Evolutionary conservation across 2,888 invertebrate species (phyloP).

Genomic region (Siphlonurus alternatus): DNA sequence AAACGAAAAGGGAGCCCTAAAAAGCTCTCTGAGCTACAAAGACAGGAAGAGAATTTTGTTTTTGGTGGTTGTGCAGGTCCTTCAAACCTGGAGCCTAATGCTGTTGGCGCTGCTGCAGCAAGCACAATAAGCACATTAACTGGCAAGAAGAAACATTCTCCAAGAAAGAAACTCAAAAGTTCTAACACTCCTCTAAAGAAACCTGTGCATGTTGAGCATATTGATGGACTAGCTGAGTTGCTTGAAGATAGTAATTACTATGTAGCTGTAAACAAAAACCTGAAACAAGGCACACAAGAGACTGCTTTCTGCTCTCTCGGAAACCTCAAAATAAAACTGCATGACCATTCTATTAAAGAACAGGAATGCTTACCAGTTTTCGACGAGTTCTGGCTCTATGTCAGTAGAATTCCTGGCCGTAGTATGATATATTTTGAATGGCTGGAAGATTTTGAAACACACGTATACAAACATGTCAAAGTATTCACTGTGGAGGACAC

Average conservation of each 20-base stretch:
- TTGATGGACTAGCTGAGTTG: not conserved
- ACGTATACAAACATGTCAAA: not conserved
- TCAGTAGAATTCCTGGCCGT: constrained; percentile 17
- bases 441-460: constrained; percentile 3
- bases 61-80: not conserved
- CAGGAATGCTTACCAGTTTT: not conserved
- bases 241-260: not conserved
- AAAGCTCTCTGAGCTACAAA: not conserved
- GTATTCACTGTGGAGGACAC: not conserved
- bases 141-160: too few species aligned
- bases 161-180: not conserved
- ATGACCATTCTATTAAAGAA: not conserved
- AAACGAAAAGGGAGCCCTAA: not conserved
- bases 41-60: not conserved
- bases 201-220: not conserved
- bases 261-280: not conserved
- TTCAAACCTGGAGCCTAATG: not conserved
- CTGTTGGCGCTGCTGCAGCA: not conserved
- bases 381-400: constrained; percentile 21
- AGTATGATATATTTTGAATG: constrained; percentile 22
- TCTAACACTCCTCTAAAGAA: not conserved
- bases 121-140: too few species aligned
- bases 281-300: not conserved
- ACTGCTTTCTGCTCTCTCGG: not conserved
- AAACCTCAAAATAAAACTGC: not conserved